phyloP scores from a whole-genome alignment of 2,113 vertebrate species.

The Ciconia stormi region DNA sequence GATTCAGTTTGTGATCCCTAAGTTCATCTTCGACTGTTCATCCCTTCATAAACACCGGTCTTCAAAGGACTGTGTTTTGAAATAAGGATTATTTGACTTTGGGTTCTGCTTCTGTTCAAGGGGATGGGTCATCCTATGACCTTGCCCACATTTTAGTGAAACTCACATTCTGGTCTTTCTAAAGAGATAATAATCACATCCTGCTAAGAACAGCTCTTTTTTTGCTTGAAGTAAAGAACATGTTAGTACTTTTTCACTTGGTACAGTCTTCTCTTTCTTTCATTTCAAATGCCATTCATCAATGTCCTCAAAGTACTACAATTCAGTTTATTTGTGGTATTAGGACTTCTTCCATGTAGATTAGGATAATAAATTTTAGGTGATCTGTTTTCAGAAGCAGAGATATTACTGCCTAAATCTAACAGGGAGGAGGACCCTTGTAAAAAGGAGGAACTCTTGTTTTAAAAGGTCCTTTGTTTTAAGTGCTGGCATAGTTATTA shows the following conservation, averaged over 20 bases:
- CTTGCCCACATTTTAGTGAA: background rate
- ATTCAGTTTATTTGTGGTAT: conserved; percentile 14
- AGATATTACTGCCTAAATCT: conserved; percentile 45
- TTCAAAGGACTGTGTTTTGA: conserved; percentile 21
- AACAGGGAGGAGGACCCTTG: conserved; percentile 17
- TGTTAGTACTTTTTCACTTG: background rate
- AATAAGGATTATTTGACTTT: conserved; percentile 16
- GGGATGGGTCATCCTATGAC: background rate
- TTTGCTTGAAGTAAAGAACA: background rate
- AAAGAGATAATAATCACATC: conserved; percentile 11
- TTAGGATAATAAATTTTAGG: conserved; percentile 58
- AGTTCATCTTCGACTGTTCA: background rate
- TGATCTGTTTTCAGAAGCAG: conserved; percentile 47
- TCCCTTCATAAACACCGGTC: background rate
- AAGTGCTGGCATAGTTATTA: conserved; percentile 38
- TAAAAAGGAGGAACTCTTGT: conserved; percentile 18
- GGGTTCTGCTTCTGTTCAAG: conserved; percentile 9
- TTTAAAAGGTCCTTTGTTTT: conserved; percentile 48
- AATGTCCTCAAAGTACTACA: background rate
- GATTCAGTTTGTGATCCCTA: background rate
- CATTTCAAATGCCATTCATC: conserved; percentile 18
- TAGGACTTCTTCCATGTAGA: conserved; percentile 6
- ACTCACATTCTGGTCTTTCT: background rate
- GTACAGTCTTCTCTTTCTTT: background rate
- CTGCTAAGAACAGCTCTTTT: background rate